Conservation (phyloP, 2,888 invertebrate species). For the Dusona sp. region DNA sequence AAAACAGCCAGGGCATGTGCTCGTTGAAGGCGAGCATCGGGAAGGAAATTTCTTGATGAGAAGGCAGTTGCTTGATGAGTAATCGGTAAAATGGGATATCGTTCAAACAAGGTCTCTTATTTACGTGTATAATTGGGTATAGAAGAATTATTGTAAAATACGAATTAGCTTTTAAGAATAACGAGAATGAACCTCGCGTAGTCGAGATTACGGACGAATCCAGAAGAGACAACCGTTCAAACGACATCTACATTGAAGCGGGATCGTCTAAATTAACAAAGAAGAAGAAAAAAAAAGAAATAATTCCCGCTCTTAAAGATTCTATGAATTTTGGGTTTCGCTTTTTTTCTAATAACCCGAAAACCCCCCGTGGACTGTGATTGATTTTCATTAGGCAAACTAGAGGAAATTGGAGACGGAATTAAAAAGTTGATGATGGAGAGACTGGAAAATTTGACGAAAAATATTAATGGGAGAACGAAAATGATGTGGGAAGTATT, state of each 20-base stretch:
- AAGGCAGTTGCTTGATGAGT: conserved; percentile 47
- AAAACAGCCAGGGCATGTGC: conserved; percentile 37
- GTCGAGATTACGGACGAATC: conserved; percentile 47
- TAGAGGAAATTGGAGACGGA: conserved; percentile 8
- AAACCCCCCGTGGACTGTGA: conserved; percentile 56
- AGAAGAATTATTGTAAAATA: conserved; percentile 70
- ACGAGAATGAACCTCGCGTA: conserved; percentile 61
- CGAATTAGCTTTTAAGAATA: conserved; percentile 60
- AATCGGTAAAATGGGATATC: conserved; percentile 49
- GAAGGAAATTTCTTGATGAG: conserved; percentile 36
- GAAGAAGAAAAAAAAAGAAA: conserved; percentile 11
- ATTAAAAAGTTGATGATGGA: neutral
- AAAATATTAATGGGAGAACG: conserved; percentile 23
- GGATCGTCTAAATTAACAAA: conserved; percentile 40
- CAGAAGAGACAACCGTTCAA: conserved; percentile 32
- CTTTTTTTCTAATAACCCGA: conserved; percentile 39
- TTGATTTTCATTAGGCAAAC: conserved; percentile 56
- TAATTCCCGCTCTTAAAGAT: conserved; percentile 13
- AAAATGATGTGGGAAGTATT: conserved; percentile 30
- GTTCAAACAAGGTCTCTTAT: conserved; percentile 55
- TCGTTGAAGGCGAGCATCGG: conserved; percentile 39
- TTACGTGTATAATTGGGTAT: conserved; percentile 66
- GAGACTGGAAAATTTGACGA: conserved; percentile 1
- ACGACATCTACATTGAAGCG: conserved; percentile 25
- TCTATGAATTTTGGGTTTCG: conserved; percentile 38